These are phyloP conservation scores for Colletes latitarsis DNA, from an alignment of 1,140 invertebrate genomes.

Conservation along the genomic window DNA sequence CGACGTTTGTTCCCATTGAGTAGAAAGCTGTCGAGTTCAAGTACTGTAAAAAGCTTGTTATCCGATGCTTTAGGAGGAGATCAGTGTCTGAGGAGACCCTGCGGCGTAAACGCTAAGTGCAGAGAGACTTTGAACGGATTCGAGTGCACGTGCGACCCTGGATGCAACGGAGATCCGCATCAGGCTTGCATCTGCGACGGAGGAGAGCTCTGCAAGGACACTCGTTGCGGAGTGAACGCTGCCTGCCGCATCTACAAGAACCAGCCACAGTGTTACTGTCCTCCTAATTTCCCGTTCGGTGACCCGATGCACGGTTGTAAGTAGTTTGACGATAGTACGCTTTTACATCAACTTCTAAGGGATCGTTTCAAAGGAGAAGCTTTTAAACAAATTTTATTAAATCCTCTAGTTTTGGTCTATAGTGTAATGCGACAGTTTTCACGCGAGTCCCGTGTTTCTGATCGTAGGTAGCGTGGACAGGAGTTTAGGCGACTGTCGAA, in stretches of 20 bases:
- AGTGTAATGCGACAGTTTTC: background rate
- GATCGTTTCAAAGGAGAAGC: too few relatives aligned
- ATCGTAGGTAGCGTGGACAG: slow-evolving; percentile 84
- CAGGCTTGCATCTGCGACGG: slow-evolving; percentile 89
- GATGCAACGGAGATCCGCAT: slow-evolving; percentile 91
- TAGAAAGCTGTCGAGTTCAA: too few relatives aligned
- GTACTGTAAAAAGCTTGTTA: too few relatives aligned
- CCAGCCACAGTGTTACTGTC: slow-evolving; percentile 91
- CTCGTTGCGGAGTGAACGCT: slow-evolving; percentile 91
- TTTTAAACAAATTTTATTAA: too few relatives aligned
- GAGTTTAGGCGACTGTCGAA: slow-evolving; percentile 88
- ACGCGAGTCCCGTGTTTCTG: background rate
- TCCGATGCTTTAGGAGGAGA: slow-evolving; percentile 79
- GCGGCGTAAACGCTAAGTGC: slow-evolving; percentile 92
- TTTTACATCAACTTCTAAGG: background rate
- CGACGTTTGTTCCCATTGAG: background rate
- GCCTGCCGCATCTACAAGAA: slow-evolving; percentile 87
- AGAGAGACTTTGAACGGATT: slow-evolving; percentile 86
- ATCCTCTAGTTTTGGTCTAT: too few relatives aligned
- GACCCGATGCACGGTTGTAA: slow-evolving; percentile 93
- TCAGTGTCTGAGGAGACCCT: slow-evolving; percentile 89
- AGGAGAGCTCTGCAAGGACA: slow-evolving; percentile 85
- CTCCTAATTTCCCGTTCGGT: slow-evolving; percentile 89
- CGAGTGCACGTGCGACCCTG: slow-evolving; percentile 89
- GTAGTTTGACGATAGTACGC: slow-evolving; percentile 40